Percentiles rank a stretch among this genome's conserved stretches.
These are phyloP conservation scores for Strigamia transsilvanica DNA, from an alignment of 2,888 invertebrate genomes.

Conservation along the genomic window DNA sequence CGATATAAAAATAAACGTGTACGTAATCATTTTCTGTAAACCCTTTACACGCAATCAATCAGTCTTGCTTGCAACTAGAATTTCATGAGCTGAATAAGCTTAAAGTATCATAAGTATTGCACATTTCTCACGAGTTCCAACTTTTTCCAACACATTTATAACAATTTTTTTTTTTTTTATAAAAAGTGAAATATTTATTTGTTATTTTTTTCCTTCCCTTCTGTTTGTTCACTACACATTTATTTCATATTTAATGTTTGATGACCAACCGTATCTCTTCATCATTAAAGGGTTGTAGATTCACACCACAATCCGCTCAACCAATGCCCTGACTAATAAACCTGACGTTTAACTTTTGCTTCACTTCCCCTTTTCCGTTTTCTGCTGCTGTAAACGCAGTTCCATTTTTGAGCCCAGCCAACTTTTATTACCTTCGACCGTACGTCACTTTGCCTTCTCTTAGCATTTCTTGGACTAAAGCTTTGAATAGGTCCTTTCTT, in stretches of 20 bases:
- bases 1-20: neutral
- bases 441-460: constrained; percentile 37
- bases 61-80: constrained; percentile 24
- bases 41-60: constrained; percentile 39
- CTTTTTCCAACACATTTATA: neutral
- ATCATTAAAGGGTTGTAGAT: constrained; percentile 32
- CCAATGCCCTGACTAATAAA: constrained; percentile 44
- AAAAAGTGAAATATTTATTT: constrained; percentile 9
- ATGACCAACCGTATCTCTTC: constrained; percentile 22
- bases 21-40: constrained; percentile 14
- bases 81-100: constrained; percentile 45
- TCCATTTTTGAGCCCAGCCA: constrained; percentile 45
- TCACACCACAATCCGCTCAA: constrained; percentile 35
- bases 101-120: constrained; percentile 18
- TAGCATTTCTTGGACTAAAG: constrained; percentile 43
- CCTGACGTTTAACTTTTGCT: constrained; percentile 49
- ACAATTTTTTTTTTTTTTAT: neutral
- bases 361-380: constrained; percentile 38
- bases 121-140: constrained; percentile 20
- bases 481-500: constrained; percentile 27
- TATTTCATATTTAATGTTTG: constrained; percentile 13
- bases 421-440: constrained; percentile 31
- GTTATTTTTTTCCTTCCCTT: neutral
- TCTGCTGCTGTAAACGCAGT: constrained; percentile 39
- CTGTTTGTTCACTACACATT: neutral